Evolutionary conservation across 2,113 vertebrate species (phyloP), one percentile per base, ranked within the genome.

Genomic region (Neofelis nebulosa): DNA sequence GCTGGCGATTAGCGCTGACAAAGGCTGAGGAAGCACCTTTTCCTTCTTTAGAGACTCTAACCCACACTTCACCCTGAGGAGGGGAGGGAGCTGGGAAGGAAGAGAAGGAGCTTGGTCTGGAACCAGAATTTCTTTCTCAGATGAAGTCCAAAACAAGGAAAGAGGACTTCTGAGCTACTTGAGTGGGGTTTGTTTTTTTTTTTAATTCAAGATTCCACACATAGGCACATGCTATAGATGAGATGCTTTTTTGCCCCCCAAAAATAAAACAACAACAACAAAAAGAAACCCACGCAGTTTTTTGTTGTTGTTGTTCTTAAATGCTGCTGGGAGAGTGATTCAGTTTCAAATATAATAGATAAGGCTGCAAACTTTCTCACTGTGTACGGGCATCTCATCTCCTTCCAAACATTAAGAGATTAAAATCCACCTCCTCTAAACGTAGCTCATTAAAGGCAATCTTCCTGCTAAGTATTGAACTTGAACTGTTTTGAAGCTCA

Each of bases 21-120:
- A 96, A 97, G 93, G 97, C 96, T 95, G 95, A 97, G 92, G 88
- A 97, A 97, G 98, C 95, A 97, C 96, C 97, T 97, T 93, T 97
- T 96, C 71, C 79, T 97, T 27, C 95, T 83, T 15, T 36, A 63
- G 93, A 97, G 94, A 69, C 23, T 69, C 85, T 69, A 95, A 96
- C 88, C 94, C 78, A 68, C 82, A 94, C 8, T 91, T 88, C 83
- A 97, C 90, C 97, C 87, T 13, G 50, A 45, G 63, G 61, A 65
- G 52, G 25, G 86, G 83, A 74, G 65, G 76, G 31, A 6, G 21
- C 45, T 21, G 9, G 21, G 14, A 66, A 69, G 38, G 45, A 25
- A 36, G 55, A 23, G 12, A 52, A 63, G 63, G 50, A 69, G 27
- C 27, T 36, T 27, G 68, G 68, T 41, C 25, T 79, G 50, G 76